These are phyloP conservation scores for Phycodurus eques DNA, from an alignment of 2,113 vertebrate species.

Conservation along the genomic window DNA sequence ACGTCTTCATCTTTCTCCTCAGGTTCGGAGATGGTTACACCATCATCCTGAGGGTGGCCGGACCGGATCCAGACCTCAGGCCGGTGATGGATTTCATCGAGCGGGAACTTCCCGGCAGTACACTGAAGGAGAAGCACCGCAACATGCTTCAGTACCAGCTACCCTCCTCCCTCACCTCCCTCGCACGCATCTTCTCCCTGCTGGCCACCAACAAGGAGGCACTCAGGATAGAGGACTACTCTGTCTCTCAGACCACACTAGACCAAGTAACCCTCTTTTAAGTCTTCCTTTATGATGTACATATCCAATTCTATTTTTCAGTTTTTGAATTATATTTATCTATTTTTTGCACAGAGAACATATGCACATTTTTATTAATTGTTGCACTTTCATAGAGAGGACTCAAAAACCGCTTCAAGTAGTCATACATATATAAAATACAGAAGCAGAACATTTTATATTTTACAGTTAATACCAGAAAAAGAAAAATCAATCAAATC, in stretches of 20 bases:
- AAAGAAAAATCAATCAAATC: too few relatives aligned
- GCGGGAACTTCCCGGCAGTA: conserved; percentile 88
- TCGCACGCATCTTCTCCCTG: conserved; percentile 93
- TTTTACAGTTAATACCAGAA: too few relatives aligned
- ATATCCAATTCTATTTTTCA: background rate
- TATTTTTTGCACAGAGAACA: background rate
- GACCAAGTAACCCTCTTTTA: conserved; percentile 85
- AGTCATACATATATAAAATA: too few relatives aligned
- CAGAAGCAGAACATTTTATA: too few relatives aligned
- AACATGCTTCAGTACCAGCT: conserved; percentile 99
- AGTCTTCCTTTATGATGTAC: background rate
- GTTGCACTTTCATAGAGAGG: background rate
- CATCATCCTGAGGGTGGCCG: conserved; percentile 90
- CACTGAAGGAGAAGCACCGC: conserved; percentile 92
- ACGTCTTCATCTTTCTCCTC: background rate
- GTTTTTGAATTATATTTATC: background rate
- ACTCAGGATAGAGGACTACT: conserved; percentile 98
- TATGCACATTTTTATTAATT: too few relatives aligned
- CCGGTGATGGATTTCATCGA: conserved; percentile 92
- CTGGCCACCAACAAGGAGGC: conserved; percentile 89
- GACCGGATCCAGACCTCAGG: conserved; percentile 83
- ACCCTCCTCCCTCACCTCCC: conserved; percentile 85
- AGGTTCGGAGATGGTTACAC: conserved; percentile 98
- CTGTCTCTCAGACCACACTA: conserved; percentile 96
- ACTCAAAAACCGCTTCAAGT: background rate